Base-by-base conservation (phyloP, 2,797 vertebrate species). In the Gobio occitaniae region DNA sequence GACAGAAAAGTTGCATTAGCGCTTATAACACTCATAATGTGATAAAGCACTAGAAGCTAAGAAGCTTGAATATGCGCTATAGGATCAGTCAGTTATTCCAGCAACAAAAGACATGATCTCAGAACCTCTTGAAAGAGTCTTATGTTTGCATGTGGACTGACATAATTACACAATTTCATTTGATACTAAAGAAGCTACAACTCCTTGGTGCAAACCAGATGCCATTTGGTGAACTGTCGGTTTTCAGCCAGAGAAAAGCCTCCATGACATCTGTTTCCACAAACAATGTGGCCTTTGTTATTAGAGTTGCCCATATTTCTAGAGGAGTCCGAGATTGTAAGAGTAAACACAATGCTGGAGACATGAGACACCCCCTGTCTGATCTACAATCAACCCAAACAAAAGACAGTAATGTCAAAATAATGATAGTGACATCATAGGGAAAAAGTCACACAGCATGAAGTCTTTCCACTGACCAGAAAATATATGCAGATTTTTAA, bases 231-330 rank as follows among this genome's bases (percentile, higher is more conserved):
- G 54, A 78, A 78, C 38, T 63, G 56, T 19, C 0, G 0, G 38
- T 19, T 78, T 78, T 47, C 38, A 9, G 2, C 16, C 15, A 6
- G 76, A 63, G 56, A 47, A 78, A 78, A 76, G 29, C 16, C 76
- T 63, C 21, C 21, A 61, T n/a, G 9, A 29, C 56, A 44, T 78
- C 76, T 1, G 76, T 61, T 76, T 78, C 54, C 56, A 29, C n/a
- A 47, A 78, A 78, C 76, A 78, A 78, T 25, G 36, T 77, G 76
- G 21, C n/a, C n/a, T 63, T 63, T 78, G 76, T 78, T 17, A 29
- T 29, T 63, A 17, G 76, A 63, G 56, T 78, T 47, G n/a, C 21
- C n/a, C 38, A 78, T 63, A 19, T 63, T 78, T 63, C 38, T 78
- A 63, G 54, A 78, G 2, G 2, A 17, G 13, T 77, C 54, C 12